phyloP scores from a whole-genome alignment of 1,140 invertebrate species.

The Pygmarrhopalites habei region DNA sequence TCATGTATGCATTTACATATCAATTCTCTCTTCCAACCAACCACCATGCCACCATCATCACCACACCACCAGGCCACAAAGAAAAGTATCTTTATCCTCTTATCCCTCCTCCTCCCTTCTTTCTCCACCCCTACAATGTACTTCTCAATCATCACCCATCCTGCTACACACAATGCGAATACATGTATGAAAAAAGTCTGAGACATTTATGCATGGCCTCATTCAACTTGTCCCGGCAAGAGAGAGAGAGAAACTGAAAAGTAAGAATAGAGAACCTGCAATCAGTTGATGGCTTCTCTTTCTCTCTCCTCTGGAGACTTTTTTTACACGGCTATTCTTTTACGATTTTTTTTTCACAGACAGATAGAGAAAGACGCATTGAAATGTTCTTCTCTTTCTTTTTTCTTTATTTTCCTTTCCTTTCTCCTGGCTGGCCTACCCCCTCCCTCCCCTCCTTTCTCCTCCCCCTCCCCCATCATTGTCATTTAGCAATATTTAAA shows the following conservation, averaged over 20 bases:
- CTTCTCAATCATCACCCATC: not conserved
- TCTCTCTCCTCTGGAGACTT: constrained; percentile 3
- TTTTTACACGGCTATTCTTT: constrained; percentile 28
- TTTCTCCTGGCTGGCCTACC: not conserved
- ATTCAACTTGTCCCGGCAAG: no score
- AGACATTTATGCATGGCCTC: no score
- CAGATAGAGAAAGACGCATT: no score
- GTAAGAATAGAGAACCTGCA: constrained; percentile 18
- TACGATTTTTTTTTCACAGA: constrained; percentile 10
- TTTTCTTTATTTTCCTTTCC: not conserved
- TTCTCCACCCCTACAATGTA: not conserved
- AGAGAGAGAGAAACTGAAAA: not conserved
- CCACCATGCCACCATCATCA: not conserved
- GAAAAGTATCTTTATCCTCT: not conserved
- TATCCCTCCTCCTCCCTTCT: not conserved
- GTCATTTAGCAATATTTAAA: not conserved
- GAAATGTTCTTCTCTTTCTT: not conserved
- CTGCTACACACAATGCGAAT: not conserved
- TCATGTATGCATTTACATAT: no score
- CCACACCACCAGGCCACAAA: no score
- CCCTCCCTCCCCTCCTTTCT: not conserved
- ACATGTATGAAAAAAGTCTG: no score
- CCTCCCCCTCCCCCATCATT: not conserved
- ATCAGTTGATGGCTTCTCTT: constrained; percentile 27
- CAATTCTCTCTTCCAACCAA: not conserved